Conservation (phyloP, 92 coral and sea anemone species). For the Epizoanthus rinbou region DNA sequence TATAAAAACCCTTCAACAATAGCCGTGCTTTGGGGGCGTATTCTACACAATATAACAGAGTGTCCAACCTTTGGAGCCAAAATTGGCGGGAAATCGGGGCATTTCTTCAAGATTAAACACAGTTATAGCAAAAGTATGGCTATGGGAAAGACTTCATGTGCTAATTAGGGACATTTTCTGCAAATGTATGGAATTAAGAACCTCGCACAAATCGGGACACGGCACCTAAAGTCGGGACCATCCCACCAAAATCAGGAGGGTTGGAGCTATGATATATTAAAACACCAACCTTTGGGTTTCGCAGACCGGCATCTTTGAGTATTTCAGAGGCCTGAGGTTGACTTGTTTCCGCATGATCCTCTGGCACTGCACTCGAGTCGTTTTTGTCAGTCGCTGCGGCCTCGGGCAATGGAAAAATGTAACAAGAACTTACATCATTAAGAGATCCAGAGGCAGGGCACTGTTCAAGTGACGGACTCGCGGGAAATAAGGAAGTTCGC, state of each 20-base stretch:
- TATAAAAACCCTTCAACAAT: neutral
- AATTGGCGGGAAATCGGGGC: no score
- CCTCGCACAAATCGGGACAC: neutral
- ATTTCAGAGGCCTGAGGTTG: neutral
- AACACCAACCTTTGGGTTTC: constrained; percentile 41
- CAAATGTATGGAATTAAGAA: neutral
- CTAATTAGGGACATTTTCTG: neutral
- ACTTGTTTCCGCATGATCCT: constrained; percentile 14
- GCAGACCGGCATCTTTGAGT: constrained; percentile 36
- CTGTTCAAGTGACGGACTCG: neutral
- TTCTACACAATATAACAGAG: neutral
- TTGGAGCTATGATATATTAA: neutral
- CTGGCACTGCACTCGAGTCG: neutral
- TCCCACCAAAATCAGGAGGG: neutral
- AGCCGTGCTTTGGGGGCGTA: neutral
- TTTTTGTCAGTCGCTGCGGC: constrained; percentile 6
- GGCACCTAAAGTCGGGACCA: neutral
- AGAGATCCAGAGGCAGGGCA: neutral
- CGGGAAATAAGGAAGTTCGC: neutral
- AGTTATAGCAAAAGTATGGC: neutral
- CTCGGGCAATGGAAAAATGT: constrained; percentile 23
- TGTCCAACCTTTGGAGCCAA: no score
- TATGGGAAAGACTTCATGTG: neutral
- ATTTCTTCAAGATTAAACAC: no score
- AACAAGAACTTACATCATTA: neutral